Evolutionary conservation across 2,888 invertebrate genomes (phyloP).

Genomic region (Pasiphila rectangulata): DNA sequence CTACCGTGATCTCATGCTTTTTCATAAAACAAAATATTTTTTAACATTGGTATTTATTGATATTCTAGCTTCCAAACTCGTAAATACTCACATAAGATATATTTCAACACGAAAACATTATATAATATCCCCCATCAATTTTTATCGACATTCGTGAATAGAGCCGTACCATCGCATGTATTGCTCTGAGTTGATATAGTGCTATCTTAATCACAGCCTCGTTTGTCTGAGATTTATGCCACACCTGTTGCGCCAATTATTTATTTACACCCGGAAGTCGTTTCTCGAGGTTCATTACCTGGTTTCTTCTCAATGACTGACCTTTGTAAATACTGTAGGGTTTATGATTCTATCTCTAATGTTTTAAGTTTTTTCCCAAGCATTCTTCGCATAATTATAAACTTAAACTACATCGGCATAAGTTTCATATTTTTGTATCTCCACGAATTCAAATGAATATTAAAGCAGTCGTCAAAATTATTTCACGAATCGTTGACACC

Average conservation of each 20-base stretch:
- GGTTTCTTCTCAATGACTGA: constrained; percentile 2
- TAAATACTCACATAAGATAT: too few species aligned
- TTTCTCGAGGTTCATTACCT: constrained; percentile 41
- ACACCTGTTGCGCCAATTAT: constrained; percentile 72
- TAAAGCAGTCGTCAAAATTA: neutral
- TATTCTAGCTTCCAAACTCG: neutral
- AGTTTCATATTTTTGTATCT: too few species aligned
- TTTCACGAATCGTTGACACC: constrained; percentile 5
- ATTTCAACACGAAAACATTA: neutral
- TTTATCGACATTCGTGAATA: constrained; percentile 46
- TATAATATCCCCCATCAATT: constrained; percentile 6
- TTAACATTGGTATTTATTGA: neutral
- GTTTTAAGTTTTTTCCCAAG: too few species aligned
- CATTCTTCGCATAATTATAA: too few species aligned
- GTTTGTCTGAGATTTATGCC: constrained; percentile 69
- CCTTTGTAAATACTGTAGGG: neutral
- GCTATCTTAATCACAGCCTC: constrained; percentile 70
- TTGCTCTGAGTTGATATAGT: constrained; percentile 66
- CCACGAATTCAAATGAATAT: neutral
- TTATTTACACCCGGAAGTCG: constrained; percentile 72
- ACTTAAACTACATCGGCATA: too few species aligned
- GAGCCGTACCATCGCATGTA: constrained; percentile 57
- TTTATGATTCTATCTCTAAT: neutral
- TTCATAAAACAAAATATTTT: too few species aligned
- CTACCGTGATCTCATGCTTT: too few species aligned